Conservation (phyloP, 2,888 invertebrate species). For the Drosophila mercatorum region DNA sequence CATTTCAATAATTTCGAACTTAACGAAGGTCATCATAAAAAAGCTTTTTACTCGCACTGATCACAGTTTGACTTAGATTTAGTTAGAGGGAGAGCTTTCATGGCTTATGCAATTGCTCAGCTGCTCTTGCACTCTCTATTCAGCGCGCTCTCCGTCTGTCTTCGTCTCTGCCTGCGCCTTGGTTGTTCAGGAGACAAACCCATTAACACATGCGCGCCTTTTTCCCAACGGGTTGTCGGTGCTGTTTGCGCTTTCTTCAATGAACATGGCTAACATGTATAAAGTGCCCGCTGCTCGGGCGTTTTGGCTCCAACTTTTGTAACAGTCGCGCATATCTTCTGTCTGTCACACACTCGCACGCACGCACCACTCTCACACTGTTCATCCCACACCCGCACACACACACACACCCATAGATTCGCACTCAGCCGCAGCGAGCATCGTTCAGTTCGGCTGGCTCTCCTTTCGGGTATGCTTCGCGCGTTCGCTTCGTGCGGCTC, state of each 20-base stretch:
- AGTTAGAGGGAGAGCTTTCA: slow-evolving; percentile 1
- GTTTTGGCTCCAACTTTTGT: slow-evolving; percentile 55
- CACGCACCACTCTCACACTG: slow-evolving; percentile 7
- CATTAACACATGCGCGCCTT: slow-evolving; percentile 59
- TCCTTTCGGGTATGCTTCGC: slow-evolving; percentile 23
- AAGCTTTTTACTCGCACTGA: slow-evolving; percentile 4
- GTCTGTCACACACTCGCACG: slow-evolving; percentile 25
- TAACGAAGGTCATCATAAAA: neutral
- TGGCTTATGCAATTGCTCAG: neutral
- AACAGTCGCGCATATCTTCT: slow-evolving; percentile 50
- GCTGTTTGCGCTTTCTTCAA: slow-evolving; percentile 50
- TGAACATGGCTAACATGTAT: slow-evolving; percentile 50
- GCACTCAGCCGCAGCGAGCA: slow-evolving; percentile 20
- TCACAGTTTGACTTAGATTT: neutral
- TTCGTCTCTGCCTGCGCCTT: neutral
- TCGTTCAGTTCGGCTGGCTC: slow-evolving; percentile 28
- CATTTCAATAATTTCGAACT: neutral
- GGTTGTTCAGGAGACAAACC: slow-evolving; percentile 39
- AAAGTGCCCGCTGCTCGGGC: slow-evolving; percentile 50
- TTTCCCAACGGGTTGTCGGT: slow-evolving; percentile 50
- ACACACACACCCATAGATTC: slow-evolving; percentile 12
- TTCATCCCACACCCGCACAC: slow-evolving; percentile 11
- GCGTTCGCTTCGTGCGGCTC: slow-evolving; percentile 9
- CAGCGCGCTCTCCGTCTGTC: neutral
- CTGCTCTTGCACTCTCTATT: neutral